phyloP scores from a whole-genome alignment of 1,140 invertebrate genomes.

The Panonychus citri region DNA sequence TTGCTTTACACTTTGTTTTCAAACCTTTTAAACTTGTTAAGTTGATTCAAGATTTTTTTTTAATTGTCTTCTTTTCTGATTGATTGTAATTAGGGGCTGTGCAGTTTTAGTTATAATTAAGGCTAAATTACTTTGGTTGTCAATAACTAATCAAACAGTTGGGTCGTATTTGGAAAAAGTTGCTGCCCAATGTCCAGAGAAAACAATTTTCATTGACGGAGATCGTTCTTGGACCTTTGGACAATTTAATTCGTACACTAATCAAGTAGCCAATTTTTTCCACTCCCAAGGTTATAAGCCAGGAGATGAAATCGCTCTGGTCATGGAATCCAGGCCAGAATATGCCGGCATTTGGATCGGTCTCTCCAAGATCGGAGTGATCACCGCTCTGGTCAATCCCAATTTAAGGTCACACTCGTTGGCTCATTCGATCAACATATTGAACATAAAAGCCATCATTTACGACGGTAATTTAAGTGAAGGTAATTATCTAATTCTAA shows the following conservation, averaged over 20 bases:
- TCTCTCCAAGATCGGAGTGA: constrained; percentile 25
- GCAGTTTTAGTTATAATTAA: neutral
- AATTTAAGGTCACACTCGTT: constrained; percentile 17
- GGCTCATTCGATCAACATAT: constrained; percentile 18
- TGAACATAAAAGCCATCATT: constrained; percentile 19
- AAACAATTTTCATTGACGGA: constrained; percentile 50
- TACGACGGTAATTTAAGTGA: constrained; percentile 19
- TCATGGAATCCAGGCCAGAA: constrained; percentile 60
- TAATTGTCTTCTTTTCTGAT: too few relatives aligned
- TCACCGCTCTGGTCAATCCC: constrained; percentile 20
- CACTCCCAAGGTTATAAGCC: constrained; percentile 36
- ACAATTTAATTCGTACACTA: constrained; percentile 44
- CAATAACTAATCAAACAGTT: neutral
- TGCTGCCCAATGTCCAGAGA: constrained; percentile 39
- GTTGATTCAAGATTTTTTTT: too few relatives aligned
- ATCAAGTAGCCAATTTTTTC: constrained; percentile 51
- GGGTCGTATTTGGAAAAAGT: neutral
- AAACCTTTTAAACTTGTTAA: too few relatives aligned
- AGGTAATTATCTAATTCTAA: neutral
- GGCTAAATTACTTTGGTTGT: neutral
- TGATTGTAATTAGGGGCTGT: neutral
- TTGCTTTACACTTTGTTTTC: too few relatives aligned
- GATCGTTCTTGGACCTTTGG: constrained; percentile 53
- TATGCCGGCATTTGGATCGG: constrained; percentile 67
- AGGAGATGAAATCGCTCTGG: constrained; percentile 55